These are phyloP conservation scores for Leptogaster cylindrica DNA, from an alignment of 2,888 invertebrate genomes.

Conservation along the genomic window DNA sequence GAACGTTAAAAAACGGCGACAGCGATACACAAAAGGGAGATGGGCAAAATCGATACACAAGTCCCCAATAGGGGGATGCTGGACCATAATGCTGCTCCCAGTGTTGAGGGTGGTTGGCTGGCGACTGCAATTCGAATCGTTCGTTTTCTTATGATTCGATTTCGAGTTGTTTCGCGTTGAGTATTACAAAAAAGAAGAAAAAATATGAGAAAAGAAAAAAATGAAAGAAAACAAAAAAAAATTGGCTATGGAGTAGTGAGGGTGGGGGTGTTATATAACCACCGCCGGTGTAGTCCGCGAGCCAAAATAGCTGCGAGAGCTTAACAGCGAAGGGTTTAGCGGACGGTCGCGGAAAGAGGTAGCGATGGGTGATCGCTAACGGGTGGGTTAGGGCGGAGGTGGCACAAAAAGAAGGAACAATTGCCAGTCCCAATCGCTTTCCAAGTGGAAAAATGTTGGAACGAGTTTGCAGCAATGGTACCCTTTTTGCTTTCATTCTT, in stretches of 20 bases:
- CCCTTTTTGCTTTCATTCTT: conserved; percentile 39
- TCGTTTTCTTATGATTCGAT: conserved; percentile 47
- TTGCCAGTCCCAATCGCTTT: conserved; percentile 38
- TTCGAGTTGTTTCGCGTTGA: conserved; percentile 45
- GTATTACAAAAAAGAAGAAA: no score
- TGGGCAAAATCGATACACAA: conserved; percentile 46
- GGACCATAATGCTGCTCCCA: conserved; percentile 40
- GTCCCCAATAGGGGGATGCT: conserved; percentile 42
- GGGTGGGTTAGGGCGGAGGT: no score
- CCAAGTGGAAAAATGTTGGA: conserved; percentile 34
- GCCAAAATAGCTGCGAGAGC: conserved; percentile 23
- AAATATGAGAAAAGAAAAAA: no score
- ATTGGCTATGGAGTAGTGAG: conserved; percentile 38
- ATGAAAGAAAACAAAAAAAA: no score
- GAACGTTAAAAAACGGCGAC: conserved; percentile 43
- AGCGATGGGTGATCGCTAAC: no score
- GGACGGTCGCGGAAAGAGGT: no score
- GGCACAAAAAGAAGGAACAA: conserved; percentile 31
- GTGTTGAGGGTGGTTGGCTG: conserved; percentile 26
- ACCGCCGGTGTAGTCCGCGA: not conserved
- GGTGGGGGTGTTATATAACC: conserved; percentile 28
- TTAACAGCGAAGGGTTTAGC: not conserved
- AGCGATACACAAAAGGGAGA: conserved; percentile 38
- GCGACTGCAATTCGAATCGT: conserved; percentile 43
- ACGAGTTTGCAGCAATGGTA: conserved; percentile 28